Base-by-base conservation (phyloP, 2,888 invertebrate species). In the Parnassius orleans region DNA sequence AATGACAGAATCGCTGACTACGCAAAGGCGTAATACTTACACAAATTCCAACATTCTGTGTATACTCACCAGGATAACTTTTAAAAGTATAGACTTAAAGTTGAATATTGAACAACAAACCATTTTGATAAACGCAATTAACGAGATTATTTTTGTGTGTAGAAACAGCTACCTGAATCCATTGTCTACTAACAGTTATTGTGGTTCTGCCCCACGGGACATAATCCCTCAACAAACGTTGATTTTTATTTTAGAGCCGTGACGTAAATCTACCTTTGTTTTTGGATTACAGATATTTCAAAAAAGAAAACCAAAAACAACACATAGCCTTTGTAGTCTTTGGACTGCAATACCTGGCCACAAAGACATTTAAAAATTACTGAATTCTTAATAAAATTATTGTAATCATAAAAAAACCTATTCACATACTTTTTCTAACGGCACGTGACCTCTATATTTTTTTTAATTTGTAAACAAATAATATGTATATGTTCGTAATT, bases 221-320 rank as follows among this genome's bases (percentile, higher is more conserved):
- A 68, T 88, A 87, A 89, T 90, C 89, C 83, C 79, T 78, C 76
- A 74, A 83, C 81, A 85, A 84, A 84, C 82, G 83, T 74, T 78
- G 77, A 79, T 80, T 63, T 84, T 81, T 83, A 84, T 84, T 86
- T 86, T 79, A 83, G 83, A 79, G 72, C 80, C 74, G 80, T 87
- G 85, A 86, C 86, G 84, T 85, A 84, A 86, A 83, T 70, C 73
- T 68, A 69, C 74, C 77, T 80, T 83, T 81, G 80, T 81, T 72
- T 79, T 76, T 74, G 72, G 72, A 78, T 80, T 78, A 69, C 69
- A 63, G 65, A 72, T 72, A 75, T 73, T 72, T 72, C 74, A 55
- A 64, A 59, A 57, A 54, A 63, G 59, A 60, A 65, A 63, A 63
- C n/a, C n/a, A n/a, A n/a, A n/a, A n/a, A n/a, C n/a, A n/a, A n/a